Percentiles rank a stretch among this genome's conserved stretches.
These are phyloP conservation scores for Caenorhabditis brenneri DNA, from an alignment of 1,140 invertebrate genomes.

Conservation along the genomic window DNA sequence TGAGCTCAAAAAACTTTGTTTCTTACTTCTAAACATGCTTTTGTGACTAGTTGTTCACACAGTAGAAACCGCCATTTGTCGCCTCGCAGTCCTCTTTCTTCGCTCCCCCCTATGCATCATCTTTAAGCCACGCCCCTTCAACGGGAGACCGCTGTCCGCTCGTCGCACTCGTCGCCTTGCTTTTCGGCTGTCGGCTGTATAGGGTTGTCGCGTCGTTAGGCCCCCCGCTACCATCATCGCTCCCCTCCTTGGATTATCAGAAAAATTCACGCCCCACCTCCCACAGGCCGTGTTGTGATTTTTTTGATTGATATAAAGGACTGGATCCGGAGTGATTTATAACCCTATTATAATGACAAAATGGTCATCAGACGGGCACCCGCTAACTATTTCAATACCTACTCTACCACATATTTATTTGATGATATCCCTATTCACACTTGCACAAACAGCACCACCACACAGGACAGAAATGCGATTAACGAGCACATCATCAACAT, in stretches of 20 bases:
- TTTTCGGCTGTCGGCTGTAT: constrained; percentile 35
- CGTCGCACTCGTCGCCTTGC: constrained; percentile 34
- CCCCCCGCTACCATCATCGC: neutral
- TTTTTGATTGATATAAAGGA: too few relatives aligned
- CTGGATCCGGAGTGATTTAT: constrained; percentile 1
- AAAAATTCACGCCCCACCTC: neutral
- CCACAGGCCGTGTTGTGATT: neutral
- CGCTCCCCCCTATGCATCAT: constrained; percentile 27
- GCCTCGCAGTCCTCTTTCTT: neutral
- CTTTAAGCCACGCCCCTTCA: constrained; percentile 24
- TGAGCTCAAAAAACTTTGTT: neutral
- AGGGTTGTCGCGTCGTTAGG: constrained; percentile 33
- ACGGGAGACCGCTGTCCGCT: constrained; percentile 1
- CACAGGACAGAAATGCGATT: neutral
- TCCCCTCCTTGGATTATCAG: neutral
- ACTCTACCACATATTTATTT: neutral
- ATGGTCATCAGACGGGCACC: constrained; percentile 23
- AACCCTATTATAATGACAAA: constrained; percentile 30
- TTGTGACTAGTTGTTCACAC: constrained; percentile 39
- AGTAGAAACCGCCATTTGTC: constrained; percentile 35
- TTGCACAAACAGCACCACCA: constrained; percentile 29
- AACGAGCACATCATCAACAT: neutral
- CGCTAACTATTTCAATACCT: constrained; percentile 2
- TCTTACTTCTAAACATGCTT: constrained; percentile 27
- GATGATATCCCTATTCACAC: constrained; percentile 24